Evolutionary conservation across 2,113 vertebrate genomes (phyloP).

Genomic region (Mastomys natalensis): DNA sequence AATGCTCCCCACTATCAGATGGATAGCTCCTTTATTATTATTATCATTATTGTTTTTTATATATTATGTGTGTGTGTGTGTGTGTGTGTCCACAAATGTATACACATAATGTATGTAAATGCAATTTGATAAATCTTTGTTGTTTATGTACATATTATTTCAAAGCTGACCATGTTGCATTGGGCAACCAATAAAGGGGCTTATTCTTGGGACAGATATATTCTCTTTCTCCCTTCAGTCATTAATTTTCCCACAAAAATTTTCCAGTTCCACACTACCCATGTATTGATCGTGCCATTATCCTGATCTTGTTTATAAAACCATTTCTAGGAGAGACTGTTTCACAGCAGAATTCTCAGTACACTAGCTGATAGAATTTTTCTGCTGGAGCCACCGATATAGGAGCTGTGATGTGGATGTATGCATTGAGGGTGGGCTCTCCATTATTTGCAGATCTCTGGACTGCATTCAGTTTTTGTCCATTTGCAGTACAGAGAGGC

Average conservation of each 20-base stretch:
- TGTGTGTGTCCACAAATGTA: too few species aligned
- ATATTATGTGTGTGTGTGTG: too few species aligned
- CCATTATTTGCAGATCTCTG: too few species aligned
- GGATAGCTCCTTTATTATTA: background rate
- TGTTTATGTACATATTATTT: background rate
- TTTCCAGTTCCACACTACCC: background rate
- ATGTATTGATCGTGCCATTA: background rate
- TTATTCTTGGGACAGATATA: background rate
- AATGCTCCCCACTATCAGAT: background rate
- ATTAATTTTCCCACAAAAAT: background rate
- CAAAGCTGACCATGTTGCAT: background rate
- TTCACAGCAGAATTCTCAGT: background rate
- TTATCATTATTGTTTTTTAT: background rate
- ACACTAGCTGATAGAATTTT: background rate
- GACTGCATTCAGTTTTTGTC: background rate
- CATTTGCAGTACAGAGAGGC: background rate
- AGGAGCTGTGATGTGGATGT: background rate
- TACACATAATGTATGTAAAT: background rate
- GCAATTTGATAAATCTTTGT: background rate
- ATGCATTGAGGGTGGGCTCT: rapidly evolving
- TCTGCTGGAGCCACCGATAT: background rate
- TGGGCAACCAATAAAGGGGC: background rate
- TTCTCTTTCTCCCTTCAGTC: background rate
- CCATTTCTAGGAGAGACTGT: background rate
- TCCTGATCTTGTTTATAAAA: background rate